Conservation (phyloP, 2,797 vertebrate species). For the Sebastes glaucus region DNA sequence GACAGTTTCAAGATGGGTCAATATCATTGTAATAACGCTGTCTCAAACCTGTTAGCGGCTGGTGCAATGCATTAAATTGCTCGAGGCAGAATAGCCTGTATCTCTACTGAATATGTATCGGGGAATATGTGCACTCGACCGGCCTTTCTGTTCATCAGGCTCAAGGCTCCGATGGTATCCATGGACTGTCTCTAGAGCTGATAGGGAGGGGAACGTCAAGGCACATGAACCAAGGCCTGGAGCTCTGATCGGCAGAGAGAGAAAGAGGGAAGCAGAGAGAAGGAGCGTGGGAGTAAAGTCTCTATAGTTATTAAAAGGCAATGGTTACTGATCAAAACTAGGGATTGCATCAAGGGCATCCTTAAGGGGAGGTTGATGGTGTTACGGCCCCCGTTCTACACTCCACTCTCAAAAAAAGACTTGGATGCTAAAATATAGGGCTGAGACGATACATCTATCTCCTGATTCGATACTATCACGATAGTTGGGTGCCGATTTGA, state of each 20-base stretch:
- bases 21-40: neutral
- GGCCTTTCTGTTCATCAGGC: neutral
- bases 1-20: neutral
- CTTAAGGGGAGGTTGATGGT: neutral
- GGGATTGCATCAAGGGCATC: neutral
- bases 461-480: no score
- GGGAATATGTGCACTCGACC: neutral
- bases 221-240: neutral
- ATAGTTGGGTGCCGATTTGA: no score
- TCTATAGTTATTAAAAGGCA: neutral
- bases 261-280: neutral
- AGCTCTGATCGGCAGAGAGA: neutral
- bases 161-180: neutral
- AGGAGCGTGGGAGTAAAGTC: neutral
- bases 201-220: neutral
- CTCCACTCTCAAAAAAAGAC: neutral
- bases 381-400: neutral
- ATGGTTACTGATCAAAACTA: neutral
- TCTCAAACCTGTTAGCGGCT: neutral
- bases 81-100: neutral
- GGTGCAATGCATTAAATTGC: neutral
- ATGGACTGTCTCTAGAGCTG: neutral
- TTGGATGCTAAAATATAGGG: neutral
- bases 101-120: constrained; percentile 9
- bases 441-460: no score